Conservation (phyloP, 2,797 vertebrate genomes). For the Typhlichthys subterraneus region DNA sequence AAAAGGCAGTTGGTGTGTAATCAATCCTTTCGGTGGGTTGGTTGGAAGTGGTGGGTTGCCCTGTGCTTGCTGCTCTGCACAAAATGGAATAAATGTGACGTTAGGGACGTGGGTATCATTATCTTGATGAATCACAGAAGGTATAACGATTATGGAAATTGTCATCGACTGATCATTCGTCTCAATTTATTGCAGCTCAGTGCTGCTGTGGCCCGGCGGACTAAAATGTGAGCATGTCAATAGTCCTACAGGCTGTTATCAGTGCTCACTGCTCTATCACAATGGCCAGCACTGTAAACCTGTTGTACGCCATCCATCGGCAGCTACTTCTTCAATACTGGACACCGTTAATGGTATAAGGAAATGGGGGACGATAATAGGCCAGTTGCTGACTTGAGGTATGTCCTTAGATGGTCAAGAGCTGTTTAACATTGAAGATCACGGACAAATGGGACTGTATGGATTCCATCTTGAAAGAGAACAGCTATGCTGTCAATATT, state of each 20-base stretch:
- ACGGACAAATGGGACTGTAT: constrained; percentile 26
- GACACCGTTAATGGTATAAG: constrained; percentile 46
- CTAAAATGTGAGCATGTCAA: constrained; percentile 78
- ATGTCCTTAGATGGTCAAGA: constrained; percentile 30
- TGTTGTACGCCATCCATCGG: constrained; percentile 62
- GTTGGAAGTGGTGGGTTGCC: constrained; percentile 47
- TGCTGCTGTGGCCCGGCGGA: constrained; percentile 70
- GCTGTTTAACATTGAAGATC: constrained; percentile 20
- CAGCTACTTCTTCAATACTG: constrained; percentile 40
- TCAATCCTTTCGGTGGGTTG: constrained; percentile 80
- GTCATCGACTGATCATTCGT: constrained; percentile 87
- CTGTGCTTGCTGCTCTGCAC: constrained; percentile 72
- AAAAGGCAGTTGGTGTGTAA: constrained; percentile 77
- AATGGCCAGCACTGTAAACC: constrained; percentile 54
- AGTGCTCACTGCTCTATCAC: constrained; percentile 65
- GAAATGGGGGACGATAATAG: constrained; percentile 62
- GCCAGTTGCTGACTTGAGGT: constrained; percentile 17
- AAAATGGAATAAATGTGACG: constrained; percentile 86
- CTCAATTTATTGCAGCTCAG: constrained; percentile 86
- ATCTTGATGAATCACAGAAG: constrained; percentile 88
- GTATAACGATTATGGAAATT: constrained; percentile 90
- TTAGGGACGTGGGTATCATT: constrained; percentile 87
- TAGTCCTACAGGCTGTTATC: constrained; percentile 66
- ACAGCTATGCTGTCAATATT: constrained; percentile 9
- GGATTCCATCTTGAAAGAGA: constrained; percentile 28